Base-by-base conservation (phyloP, 1,140 invertebrate genomes). In the Magallana ariakensis region DNA sequence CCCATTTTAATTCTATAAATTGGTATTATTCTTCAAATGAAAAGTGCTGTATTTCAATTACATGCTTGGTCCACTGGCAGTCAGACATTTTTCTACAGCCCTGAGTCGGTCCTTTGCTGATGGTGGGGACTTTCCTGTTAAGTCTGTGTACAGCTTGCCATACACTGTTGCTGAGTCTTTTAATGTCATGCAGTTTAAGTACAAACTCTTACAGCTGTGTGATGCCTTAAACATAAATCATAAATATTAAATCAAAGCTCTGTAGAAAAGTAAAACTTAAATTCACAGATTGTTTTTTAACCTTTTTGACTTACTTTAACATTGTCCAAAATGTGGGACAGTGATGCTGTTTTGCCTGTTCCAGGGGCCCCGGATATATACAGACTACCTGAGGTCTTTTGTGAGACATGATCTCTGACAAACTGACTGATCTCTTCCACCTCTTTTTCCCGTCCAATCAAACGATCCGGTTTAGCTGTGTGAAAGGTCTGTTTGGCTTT, bases 291-390 rank as follows among this genome's bases (percentile, higher is more conserved):
- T 46, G 33, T 46, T 46, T 33, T n/a, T 46, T 0, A 9, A 60
- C 4, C 16, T 62, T 62, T 62, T 16, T 16, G 16, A n/a, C 87
- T 58, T 81, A 93, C 92, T 91, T 91, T 92, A 53, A 94, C 83
- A 83, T 92, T 90, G 87, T 96, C 94, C 81, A 98, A 94, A 22
- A 98, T 96, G 80, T 97, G 95, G 6, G 96, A 96, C 19, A 99
- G 94, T 89, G 97, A 97, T 1, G 98, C 98, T 0, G 98, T 99
- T 96, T 99, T 99, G 1, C 99, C 99, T 19, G 98, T 99, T 15
- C 99, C 99, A 3, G 98, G 98, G 54, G 98, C 97, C 11, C 98
- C 99, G 82, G 98, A 99, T 55, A 99, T 96, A 94, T 99, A 99
- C 15, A 99, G 92, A 55, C 97, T 97, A 13, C 97, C 97, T 0